These are phyloP conservation scores for Campopleginae sp. DNA, from an alignment of 2,888 invertebrate genomes.

Conservation along the genomic window DNA sequence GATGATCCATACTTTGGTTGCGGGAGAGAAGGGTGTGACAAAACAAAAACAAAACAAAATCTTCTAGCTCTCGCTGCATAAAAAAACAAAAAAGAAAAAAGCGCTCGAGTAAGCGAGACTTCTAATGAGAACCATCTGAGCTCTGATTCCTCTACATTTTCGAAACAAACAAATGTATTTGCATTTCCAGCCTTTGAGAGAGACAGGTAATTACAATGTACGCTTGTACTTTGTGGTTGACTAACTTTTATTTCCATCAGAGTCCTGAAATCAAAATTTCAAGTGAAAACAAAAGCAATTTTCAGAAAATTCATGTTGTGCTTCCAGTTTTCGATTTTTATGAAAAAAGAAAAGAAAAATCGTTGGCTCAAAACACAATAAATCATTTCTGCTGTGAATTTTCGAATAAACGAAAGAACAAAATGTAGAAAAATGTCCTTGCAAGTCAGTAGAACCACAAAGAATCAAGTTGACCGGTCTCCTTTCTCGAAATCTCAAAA, in stretches of 20 bases:
- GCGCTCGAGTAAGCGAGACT: constrained; percentile 77
- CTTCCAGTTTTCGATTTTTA: neutral
- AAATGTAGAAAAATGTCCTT: constrained; percentile 71
- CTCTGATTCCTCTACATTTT: constrained; percentile 84
- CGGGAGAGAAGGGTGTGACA: constrained; percentile 83
- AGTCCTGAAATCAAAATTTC: constrained; percentile 66
- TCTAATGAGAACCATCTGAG: constrained; percentile 84
- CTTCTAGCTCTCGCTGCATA: constrained; percentile 61
- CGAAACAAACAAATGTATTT: constrained; percentile 81
- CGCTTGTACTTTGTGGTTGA: constrained; percentile 83
- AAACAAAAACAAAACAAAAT: constrained; percentile 76
- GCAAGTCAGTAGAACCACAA: constrained; percentile 81
- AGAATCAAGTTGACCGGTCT: constrained; percentile 76
- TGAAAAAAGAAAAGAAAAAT: constrained; percentile 7
- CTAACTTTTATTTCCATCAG: constrained; percentile 71
- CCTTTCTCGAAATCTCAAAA: constrained; percentile 67
- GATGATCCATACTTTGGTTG: constrained; percentile 84
- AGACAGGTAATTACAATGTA: constrained; percentile 82
- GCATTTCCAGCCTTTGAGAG: constrained; percentile 82
- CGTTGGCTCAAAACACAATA: neutral
- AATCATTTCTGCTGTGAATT: constrained; percentile 2
- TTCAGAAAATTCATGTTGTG: neutral
- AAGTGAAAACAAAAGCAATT: neutral
- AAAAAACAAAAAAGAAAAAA: constrained; percentile 65
- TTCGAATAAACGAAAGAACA: constrained; percentile 33